phyloP scores from a whole-genome alignment of 2,888 invertebrate species.

The Prenolepis imparis region DNA sequence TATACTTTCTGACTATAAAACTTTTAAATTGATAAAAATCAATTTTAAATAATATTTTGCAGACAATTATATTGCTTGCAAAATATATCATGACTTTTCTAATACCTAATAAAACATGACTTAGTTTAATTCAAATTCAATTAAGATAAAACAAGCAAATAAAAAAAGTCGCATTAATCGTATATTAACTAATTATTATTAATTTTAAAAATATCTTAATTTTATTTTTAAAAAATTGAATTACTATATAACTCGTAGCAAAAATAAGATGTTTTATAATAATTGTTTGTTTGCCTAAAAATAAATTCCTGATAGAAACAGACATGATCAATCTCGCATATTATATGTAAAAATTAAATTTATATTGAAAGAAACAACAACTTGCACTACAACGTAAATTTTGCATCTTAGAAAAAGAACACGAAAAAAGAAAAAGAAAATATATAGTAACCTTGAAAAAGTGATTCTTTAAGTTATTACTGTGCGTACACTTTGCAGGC shows the following conservation, averaged over 20 bases:
- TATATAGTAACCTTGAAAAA: constrained; percentile 22
- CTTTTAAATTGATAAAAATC: neutral
- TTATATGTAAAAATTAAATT: neutral
- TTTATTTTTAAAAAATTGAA: neutral
- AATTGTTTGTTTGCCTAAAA: neutral
- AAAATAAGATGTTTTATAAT: neutral
- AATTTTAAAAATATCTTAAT: too few relatives aligned
- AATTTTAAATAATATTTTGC: neutral
- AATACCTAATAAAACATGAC: neutral
- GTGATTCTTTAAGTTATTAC: constrained; percentile 26
- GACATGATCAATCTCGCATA: too few relatives aligned
- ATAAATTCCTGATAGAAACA: neutral
- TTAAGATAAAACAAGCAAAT: neutral
- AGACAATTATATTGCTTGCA: neutral
- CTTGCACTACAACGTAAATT: neutral
- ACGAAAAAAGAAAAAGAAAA: constrained; percentile 1
- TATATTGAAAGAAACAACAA: neutral
- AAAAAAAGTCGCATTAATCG: neutral
- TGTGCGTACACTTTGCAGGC: constrained; percentile 1
- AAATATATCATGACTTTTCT: neutral
- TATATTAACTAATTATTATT: neutral
- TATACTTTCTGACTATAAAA: neutral
- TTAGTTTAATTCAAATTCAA: neutral
- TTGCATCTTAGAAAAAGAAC: neutral
- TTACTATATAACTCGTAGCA: neutral